Evolutionary conservation across 2,797 vertebrate species (phyloP).

Genomic region (Poeciliopsis infans): DNA sequence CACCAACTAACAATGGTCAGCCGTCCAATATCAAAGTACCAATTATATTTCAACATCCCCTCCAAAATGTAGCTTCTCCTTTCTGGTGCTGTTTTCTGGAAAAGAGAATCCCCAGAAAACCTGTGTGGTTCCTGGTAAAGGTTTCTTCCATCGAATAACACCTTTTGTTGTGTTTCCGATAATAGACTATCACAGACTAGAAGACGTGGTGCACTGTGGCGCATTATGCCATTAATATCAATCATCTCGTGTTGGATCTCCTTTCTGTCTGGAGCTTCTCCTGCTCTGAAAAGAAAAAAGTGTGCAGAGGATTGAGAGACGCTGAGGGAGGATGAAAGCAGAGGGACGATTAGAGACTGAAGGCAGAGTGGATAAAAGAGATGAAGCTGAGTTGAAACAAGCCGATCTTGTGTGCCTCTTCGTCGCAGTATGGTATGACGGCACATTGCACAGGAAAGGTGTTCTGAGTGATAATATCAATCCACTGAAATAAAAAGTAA

Average conservation of each 20-base stretch:
- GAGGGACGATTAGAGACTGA: slow-evolving; percentile 51
- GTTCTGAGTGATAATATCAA: slow-evolving; percentile 38
- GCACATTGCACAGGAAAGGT: slow-evolving; percentile 30
- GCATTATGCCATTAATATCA: slow-evolving; percentile 35
- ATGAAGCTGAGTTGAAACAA: slow-evolving; percentile 36
- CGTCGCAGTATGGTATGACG: slow-evolving; percentile 3
- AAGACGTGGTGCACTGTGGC: slow-evolving; percentile 19
- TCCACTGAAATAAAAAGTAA: slow-evolving; percentile 51
- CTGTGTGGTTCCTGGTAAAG: not conserved
- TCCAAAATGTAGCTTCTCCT: not conserved
- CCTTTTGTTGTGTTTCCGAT: slow-evolving; percentile 38
- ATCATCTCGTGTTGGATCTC: slow-evolving; percentile 23
- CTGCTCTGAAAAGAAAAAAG: slow-evolving; percentile 27
- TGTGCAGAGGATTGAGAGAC: slow-evolving; percentile 11
- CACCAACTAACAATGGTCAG: not conserved
- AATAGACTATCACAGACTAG: slow-evolving; percentile 16
- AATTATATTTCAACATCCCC: not conserved
- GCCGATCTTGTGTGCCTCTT: slow-evolving; percentile 17
- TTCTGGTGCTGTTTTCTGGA: not conserved
- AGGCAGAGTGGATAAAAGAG: slow-evolving; percentile 50
- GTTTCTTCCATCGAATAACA: not conserved
- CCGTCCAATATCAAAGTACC: not conserved
- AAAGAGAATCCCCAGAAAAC: not conserved
- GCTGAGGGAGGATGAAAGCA: slow-evolving; percentile 22
- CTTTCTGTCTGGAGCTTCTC: slow-evolving; percentile 18